A percentile compares a stretch with the other conserved stretches of the same genome.
Conservation (phyloP, 92 coral and sea anemone species). For the Porites cylindrica region DNA sequence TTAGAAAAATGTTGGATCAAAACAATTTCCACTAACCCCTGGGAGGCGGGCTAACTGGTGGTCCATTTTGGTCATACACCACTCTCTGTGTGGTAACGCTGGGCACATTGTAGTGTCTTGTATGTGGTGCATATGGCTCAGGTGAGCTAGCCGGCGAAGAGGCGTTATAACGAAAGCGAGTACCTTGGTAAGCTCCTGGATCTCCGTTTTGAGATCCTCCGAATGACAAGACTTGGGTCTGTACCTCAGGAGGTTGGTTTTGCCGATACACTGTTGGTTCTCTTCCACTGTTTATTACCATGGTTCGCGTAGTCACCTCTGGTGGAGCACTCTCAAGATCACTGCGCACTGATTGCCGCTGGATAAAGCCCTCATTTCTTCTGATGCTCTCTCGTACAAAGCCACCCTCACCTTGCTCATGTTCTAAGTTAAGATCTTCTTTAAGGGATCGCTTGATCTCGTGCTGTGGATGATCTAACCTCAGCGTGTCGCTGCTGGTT, state of each 20-base stretch:
- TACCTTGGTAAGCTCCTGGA: constrained; percentile 13
- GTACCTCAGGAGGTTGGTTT: constrained; percentile 77
- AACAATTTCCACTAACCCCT: constrained; percentile 57
- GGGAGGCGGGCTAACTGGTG: constrained; percentile 54
- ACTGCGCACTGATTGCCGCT: constrained; percentile 64
- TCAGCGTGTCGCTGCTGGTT: constrained; percentile 32
- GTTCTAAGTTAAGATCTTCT: constrained; percentile 75
- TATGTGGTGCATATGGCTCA: constrained; percentile 35
- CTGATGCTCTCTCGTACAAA: constrained; percentile 79
- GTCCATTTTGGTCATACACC: constrained; percentile 75
- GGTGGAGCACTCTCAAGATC: constrained; percentile 68
- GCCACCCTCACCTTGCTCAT: constrained; percentile 94
- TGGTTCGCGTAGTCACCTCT: constrained; percentile 79
- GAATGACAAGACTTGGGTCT: constrained; percentile 76
- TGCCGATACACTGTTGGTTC: constrained; percentile 81
- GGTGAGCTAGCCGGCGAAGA: constrained; percentile 24
- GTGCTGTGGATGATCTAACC: constrained; percentile 38
- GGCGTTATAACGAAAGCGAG: constrained; percentile 42
- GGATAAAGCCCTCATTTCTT: constrained; percentile 49
- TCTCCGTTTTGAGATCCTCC: constrained; percentile 47
- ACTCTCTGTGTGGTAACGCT: constrained; percentile 75
- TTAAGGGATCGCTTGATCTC: constrained; percentile 74
- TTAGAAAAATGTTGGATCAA: constrained; percentile 34
- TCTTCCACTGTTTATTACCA: constrained; percentile 75
- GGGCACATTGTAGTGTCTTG: constrained; percentile 63